Evolutionary conservation across 2,888 invertebrate genomes (phyloP), one percentile per base, ranked within the genome.

Genomic region (Cosmia trapezina): DNA sequence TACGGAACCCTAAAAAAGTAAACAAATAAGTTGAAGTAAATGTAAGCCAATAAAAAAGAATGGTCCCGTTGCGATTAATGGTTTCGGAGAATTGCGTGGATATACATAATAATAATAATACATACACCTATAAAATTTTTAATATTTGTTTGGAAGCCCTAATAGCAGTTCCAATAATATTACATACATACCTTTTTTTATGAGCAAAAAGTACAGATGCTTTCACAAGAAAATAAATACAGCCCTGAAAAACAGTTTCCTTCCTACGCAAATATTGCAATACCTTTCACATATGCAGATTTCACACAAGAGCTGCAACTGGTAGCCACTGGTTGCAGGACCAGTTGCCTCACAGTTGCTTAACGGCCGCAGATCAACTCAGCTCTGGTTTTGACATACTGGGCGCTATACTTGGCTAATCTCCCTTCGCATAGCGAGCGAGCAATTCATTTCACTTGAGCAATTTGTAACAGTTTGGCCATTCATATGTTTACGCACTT

Each of bases 241-340:
- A 8, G n/a, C 8, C 59, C 19, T 51, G 41, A 22, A 66, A 7
- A 19, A 8, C 14, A 17, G 12, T 33, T 67, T 28, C 56, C 57
- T 59, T 63, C 28, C 54, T 37, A 28, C 54, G 17, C 59, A 49
- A 33, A 5, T 6, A 14, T 11, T 8, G 7, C n/a, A 51, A 43
- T 66, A 66, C 81, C 81, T 81, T 81, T 82, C 81, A 79, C 79
- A 79, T 79, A 82, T 82, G 72, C 65, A 81, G 70, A 79, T 83
- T 76, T 43, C 22, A 37, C 79, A 79, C 76, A 68, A 81, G 72
- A 60, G 37, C 43, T 79, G 83, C 79, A 79, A 78, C 64, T 83
- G 75, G 79, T 65, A 77, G 19, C 53, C 7, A 41, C 57, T 33
- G 65, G 74, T 70, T 69, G 70, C 76, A 76, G 61, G 47, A 33